Conservation (phyloP, 2,888 invertebrate species). For the Ormyrus nitidulus region DNA sequence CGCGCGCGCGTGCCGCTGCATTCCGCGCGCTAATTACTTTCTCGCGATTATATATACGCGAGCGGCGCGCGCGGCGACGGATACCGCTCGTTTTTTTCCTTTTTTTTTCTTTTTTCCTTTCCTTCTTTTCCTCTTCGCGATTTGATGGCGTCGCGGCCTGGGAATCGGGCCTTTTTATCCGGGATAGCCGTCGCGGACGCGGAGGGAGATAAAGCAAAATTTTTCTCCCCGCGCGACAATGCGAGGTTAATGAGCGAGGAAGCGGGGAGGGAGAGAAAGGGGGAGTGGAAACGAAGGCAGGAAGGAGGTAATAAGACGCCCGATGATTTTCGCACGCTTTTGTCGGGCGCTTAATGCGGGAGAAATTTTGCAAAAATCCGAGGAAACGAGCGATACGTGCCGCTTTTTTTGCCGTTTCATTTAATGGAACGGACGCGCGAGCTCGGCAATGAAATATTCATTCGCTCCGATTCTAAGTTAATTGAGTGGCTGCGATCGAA, state of each 20-base stretch:
- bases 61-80: background rate
- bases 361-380: too few species aligned
- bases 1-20: constrained; percentile 19
- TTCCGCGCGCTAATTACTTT: constrained; percentile 53
- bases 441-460: too few species aligned
- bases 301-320: constrained; percentile 26
- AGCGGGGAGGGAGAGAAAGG: too few species aligned
- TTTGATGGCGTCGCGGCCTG: background rate
- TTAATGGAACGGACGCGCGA: too few species aligned
- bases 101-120: background rate
- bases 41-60: constrained; percentile 21
- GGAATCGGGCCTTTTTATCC: too few species aligned
- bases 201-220: background rate
- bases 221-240: background rate
- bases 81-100: background rate
- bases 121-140: background rate
- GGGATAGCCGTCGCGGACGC: too few species aligned
- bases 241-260: constrained; percentile 34
- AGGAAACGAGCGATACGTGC: too few species aligned
- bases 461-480: too few species aligned
- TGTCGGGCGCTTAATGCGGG: background rate
- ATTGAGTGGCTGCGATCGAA: too few species aligned
- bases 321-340: constrained; percentile 33
- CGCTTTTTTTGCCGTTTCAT: too few species aligned
- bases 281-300: background rate